phyloP scores from a whole-genome alignment of 2,888 invertebrate genomes.

The Agrotis exclamationis region DNA sequence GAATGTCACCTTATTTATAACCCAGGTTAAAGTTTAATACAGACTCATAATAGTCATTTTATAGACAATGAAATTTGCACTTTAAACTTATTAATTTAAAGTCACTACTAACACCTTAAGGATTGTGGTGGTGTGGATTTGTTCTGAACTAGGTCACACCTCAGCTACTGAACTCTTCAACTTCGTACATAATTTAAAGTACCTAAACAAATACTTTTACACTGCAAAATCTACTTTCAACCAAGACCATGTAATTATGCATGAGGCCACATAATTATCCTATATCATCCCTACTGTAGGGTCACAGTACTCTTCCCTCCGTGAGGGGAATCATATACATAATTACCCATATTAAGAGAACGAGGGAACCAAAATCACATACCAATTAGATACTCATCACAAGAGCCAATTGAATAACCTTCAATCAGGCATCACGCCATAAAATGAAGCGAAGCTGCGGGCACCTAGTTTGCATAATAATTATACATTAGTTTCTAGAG shows the following conservation, averaged over 20 bases:
- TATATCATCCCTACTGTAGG: too few species aligned
- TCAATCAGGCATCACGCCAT: slow-evolving; percentile 55
- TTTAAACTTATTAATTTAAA: too few species aligned
- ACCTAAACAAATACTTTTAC: not conserved
- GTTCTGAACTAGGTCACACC: not conserved
- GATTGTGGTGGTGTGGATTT: not conserved
- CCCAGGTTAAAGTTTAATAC: too few species aligned
- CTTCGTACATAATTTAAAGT: slow-evolving; percentile 13
- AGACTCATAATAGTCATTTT: too few species aligned
- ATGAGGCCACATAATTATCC: too few species aligned
- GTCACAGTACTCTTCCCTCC: too few species aligned
- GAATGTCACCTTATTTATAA: too few species aligned
- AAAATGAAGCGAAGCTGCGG: slow-evolving; percentile 56
- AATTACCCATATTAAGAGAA: slow-evolving; percentile 36
- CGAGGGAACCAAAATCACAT: slow-evolving; percentile 34
- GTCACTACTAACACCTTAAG: too few species aligned
- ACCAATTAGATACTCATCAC: slow-evolving; percentile 54
- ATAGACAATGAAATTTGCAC: too few species aligned
- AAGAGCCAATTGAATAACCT: slow-evolving; percentile 58
- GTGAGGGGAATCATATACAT: slow-evolving; percentile 6
- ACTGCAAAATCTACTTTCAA: not conserved
- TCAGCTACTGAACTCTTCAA: slow-evolving; percentile 4
- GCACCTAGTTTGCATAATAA: slow-evolving; percentile 65
- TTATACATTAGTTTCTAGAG: slow-evolving; percentile 50
- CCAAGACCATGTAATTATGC: too few species aligned